Base-by-base conservation (phyloP, 2,113 vertebrate species). In the Ornithorhynchus anatinus region DNA sequence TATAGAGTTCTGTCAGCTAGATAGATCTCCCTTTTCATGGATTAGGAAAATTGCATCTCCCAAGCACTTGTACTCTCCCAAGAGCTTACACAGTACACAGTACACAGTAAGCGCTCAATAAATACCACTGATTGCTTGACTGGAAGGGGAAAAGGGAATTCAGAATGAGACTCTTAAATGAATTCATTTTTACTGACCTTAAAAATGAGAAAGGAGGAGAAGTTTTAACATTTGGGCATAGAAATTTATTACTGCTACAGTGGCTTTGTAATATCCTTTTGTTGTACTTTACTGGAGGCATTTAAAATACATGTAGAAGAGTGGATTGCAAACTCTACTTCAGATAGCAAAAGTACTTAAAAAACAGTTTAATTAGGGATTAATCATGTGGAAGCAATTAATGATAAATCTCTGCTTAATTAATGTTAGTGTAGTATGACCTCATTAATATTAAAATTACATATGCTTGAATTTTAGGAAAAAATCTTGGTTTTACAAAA, bases 381-480 rank as follows among this genome's bases (percentile, higher is more conserved):
- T n/a, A 56, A 37, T 75, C 62, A 58, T 66, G 58, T 80, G 56
- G 47, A 86, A 77, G 56, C 53, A 64, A 61, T 39, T 70, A 59
- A 75, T 77, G 56, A 59, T 22, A 77, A 39, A 61, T 69, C 54
- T 79, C 63, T 77, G 15, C 38, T 79, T 52, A 82, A 75, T 84
- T 79, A 63, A 53, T 51, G 5, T 75, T 87, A 82, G 17, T 6
- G 22, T 66, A 39, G 22, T 69, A 5, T 73, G 62, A 69, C 39
- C 35, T 48, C 73, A 73, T 82, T 72, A 66, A 48, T 88, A 69
- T 70, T 81, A 82, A 72, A 77, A 31, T 65, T 76, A 10, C 57
- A 61, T 10, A 67, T 76, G 51, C 42, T 54, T 80, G 29, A 75
- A 53, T 66, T 79, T 42, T 5, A 39, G 32, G 73, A 76, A 70